These are phyloP conservation scores for Mus minutoides DNA, from an alignment of 2,797 vertebrate species.

Conservation along the genomic window DNA sequence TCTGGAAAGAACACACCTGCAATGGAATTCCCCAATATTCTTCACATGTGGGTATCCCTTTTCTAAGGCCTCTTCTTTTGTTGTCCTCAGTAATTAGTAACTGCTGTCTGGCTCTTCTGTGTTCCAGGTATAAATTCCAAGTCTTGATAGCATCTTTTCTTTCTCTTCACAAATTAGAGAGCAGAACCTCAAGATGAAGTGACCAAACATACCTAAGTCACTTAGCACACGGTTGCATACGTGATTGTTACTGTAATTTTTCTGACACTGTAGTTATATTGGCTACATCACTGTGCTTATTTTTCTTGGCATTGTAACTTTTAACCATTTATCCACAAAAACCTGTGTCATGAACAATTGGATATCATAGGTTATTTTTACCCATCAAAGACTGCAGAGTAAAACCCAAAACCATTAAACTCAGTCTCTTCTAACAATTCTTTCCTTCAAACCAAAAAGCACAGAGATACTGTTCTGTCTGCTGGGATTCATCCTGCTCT, in stretches of 20 bases:
- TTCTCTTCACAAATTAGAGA: constrained; percentile 1
- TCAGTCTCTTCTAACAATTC: not conserved
- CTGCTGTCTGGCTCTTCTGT: not conserved
- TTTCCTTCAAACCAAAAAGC: not conserved
- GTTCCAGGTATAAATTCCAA: constrained; percentile 33
- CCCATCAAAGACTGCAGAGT: not conserved
- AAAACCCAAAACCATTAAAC: not conserved
- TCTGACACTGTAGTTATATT: not conserved
- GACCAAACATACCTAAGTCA: not conserved
- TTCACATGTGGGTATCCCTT: not conserved
- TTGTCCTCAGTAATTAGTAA: not conserved
- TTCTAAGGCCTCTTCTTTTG: not conserved
- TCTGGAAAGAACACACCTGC: not conserved
- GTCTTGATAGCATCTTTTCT: not conserved
- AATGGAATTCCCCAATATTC: not conserved
- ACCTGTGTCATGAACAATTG: not conserved
- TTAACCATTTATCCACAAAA: not conserved
- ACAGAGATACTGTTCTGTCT: not conserved
- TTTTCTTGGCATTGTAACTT: not conserved
- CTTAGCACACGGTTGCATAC: not conserved
- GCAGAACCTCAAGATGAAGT: not conserved
- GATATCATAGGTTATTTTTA: not conserved
- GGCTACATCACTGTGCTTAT: not conserved
- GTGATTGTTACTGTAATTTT: not conserved
- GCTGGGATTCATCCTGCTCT: not conserved